Percentiles rank a stretch among this genome's conserved stretches.
Conservation (phyloP, 2,888 invertebrate species). For the Apodemia zela region DNA sequence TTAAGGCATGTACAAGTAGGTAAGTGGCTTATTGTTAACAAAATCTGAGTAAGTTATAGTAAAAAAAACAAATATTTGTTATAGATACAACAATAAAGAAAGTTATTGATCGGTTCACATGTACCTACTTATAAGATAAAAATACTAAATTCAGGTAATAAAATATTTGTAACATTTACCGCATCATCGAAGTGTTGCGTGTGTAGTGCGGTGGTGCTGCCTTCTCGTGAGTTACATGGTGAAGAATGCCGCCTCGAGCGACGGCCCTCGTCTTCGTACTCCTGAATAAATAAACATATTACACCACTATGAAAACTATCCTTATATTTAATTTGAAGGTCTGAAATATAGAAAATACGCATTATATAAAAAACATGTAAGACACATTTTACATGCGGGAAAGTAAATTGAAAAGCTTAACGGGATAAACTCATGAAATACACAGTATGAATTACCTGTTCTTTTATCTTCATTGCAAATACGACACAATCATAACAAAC, state of each 20-base stretch:
- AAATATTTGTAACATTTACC: constrained; percentile 57
- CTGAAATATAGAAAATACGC: constrained; percentile 22
- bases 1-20: too few species aligned
- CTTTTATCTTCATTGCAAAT: neutral
- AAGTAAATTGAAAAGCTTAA: constrained; percentile 36
- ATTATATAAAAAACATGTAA: constrained; percentile 38
- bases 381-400: constrained; percentile 45
- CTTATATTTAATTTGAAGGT: constrained; percentile 4
- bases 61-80: too few species aligned
- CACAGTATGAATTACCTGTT: constrained; percentile 5
- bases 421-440: neutral
- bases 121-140: neutral
- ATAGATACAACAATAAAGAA: neutral
- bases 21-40: too few species aligned
- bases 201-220: constrained; percentile 83
- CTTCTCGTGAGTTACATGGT: constrained; percentile 84
- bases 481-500: neutral
- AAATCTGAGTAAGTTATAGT: too few species aligned
- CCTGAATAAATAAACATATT: constrained; percentile 61
- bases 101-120: neutral
- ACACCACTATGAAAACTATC: constrained; percentile 32
- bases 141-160: neutral
- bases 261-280: constrained; percentile 84
- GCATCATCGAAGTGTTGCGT: constrained; percentile 82
- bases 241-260: constrained; percentile 84